Evolutionary conservation across 2,797 vertebrate genomes (phyloP).

Genomic region (Astyanax mexicanus): DNA sequence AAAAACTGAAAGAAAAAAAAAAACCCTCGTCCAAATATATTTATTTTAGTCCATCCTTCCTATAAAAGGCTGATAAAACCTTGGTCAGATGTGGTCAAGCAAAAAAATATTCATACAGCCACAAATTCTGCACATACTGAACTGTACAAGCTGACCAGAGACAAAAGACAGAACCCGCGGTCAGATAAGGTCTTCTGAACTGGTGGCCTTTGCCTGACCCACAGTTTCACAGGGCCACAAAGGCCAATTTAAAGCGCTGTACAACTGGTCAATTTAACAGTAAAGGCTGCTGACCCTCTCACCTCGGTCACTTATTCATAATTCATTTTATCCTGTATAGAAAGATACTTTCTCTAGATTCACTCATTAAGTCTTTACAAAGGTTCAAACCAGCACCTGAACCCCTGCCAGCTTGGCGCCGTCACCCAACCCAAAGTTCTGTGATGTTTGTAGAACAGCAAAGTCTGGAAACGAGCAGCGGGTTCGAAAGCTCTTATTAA

Average conservation of each 20-base stretch:
- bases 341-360: neutral
- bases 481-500: conserved; percentile 11
- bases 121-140: neutral
- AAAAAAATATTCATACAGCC: too few species aligned
- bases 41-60: too few species aligned
- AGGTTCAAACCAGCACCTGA: conserved; percentile 21
- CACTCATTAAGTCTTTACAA: conserved; percentile 28
- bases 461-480: conserved; percentile 5
- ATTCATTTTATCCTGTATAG: neutral
- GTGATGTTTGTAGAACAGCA: conserved; percentile 32
- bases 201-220: neutral
- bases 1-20: too few species aligned
- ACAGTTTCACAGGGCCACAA: neutral
- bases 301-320: conserved; percentile 14
- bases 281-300: conserved; percentile 8
- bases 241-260: neutral
- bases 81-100: too few species aligned
- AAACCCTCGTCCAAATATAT: too few species aligned
- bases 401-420: conserved; percentile 33
- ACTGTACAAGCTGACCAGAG: neutral
- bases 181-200: neutral
- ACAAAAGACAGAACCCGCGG: neutral
- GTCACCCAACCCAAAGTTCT: neutral
- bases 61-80: too few species aligned
- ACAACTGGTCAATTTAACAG: neutral